Base-by-base conservation (phyloP, 2,888 invertebrate genomes). In the Pterobdella sp. region DNA sequence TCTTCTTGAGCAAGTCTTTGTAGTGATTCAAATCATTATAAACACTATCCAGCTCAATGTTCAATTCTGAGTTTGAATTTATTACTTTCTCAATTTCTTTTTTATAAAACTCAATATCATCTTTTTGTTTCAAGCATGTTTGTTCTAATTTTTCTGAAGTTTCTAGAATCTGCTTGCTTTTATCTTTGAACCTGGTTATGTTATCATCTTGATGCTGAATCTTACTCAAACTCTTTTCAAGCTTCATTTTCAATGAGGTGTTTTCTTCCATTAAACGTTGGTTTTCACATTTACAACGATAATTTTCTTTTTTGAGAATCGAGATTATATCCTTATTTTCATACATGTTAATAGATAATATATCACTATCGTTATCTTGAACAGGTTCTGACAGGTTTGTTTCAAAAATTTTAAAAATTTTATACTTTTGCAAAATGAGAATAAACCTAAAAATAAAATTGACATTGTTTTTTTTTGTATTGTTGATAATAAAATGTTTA, bases 21-120 rank as follows among this genome's bases (percentile, higher is more conserved):
- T 56, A 26, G 26, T 56, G 3, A 3, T 56, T 56, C n/a, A 56
- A 56, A 56, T 56, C 60, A 26, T 3, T 3, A 22, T 56, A 56
- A n/a, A 56, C 60, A 22, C 26, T 56, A 56, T 56, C 60, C 60
- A 56, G n/a, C 60, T 56, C 60, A n/a, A 56, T 22, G 60, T 56
- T 56, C n/a, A 56, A 4, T 26, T 56, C 60, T 26, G 60, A 22
- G 26, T 56, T 56, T 22, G 60, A 26, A 26, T 56, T 56, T 22
- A 56, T 7, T 18, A 56, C 60, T 56, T 56, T 56, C n/a, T 56
- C 60, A 56, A 56, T 7, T n/a, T 56, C 60, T n/a, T 56, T 56
- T 26, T 56, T 56, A 26, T 56, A 56, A 56, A 56, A 56, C 10
- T 56, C 60, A 56, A 56, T 56, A 22, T 56, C 60, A 56, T n/a